Evolutionary conservation across 2,888 invertebrate species (phyloP).

Genomic region (Diachrysia chrysitis): DNA sequence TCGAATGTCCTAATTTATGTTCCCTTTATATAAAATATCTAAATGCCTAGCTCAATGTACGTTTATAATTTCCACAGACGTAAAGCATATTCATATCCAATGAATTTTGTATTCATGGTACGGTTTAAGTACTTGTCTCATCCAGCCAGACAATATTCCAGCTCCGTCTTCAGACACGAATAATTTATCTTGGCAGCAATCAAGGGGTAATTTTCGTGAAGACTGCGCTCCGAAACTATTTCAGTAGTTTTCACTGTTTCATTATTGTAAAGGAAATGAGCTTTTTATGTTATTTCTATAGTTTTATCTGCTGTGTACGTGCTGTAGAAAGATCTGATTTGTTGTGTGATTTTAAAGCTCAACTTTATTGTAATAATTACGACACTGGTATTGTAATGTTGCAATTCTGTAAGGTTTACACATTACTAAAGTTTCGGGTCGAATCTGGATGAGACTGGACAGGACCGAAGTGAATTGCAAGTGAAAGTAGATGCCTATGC

Average conservation of each 20-base stretch:
- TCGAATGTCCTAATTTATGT: too few species aligned
- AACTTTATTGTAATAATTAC: not conserved
- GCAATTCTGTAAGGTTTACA: too few species aligned
- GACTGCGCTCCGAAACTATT: constrained; percentile 79
- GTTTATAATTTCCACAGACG: not conserved
- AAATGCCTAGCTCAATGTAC: too few species aligned
- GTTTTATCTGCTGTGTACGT: not conserved
- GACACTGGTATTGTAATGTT: too few species aligned
- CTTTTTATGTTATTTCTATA: constrained; percentile 43
- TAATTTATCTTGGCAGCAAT: constrained; percentile 86
- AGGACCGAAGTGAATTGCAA: too few species aligned
- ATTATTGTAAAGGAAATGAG: constrained; percentile 66
- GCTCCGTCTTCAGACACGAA: constrained; percentile 74
- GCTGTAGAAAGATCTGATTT: not conserved
- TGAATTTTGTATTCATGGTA: constrained; percentile 1
- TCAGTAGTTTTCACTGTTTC: constrained; percentile 67
- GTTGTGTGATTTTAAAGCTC: too few species aligned
- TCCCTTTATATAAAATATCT: too few species aligned
- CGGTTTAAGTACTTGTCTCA: constrained; percentile 24
- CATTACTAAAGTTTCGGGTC: too few species aligned
- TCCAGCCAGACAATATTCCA: constrained; percentile 57
- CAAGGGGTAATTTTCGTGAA: constrained; percentile 84
- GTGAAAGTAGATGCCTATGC: too few species aligned
- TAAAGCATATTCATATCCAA: not conserved
- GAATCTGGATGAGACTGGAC: too few species aligned